phyloP scores from a whole-genome alignment of 2,888 invertebrate genomes.

The Sphaerophoria taeniata region DNA sequence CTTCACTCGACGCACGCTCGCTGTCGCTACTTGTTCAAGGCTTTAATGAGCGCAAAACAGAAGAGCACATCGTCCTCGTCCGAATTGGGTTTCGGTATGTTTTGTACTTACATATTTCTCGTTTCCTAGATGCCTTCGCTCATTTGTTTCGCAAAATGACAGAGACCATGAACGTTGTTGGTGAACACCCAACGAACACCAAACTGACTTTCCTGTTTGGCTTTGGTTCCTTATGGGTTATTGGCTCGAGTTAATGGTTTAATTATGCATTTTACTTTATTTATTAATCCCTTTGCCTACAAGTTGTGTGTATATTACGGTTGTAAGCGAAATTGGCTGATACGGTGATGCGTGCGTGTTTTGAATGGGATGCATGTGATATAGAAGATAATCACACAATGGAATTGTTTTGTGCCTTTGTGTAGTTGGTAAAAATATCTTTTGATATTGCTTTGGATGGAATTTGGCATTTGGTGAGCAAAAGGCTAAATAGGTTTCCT shows the following conservation, averaged over 20 bases:
- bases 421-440: slow-evolving; percentile 19
- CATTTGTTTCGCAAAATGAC: not conserved
- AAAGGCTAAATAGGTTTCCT: not conserved
- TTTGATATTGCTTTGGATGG: slow-evolving; percentile 1
- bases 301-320: not conserved
- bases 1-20: not conserved
- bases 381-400: slow-evolving; percentile 59
- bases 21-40: slow-evolving; percentile 5
- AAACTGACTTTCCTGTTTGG: slow-evolving; percentile 13
- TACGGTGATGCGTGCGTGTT: slow-evolving; percentile 38
- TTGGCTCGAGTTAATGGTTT: slow-evolving; percentile 60
- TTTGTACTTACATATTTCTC: slow-evolving; percentile 15
- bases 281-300: slow-evolving; percentile 54
- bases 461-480: not conserved
- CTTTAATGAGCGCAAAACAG: slow-evolving; percentile 16
- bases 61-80: not conserved
- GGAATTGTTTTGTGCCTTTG: slow-evolving; percentile 61
- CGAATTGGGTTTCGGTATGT: slow-evolving; percentile 24
- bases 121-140: not conserved
- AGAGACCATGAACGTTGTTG: not conserved
- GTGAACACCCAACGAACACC: not conserved
- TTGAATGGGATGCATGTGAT: slow-evolving; percentile 46
- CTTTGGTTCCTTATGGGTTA: slow-evolving; percentile 4
- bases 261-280: slow-evolving; percentile 69
- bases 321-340: slow-evolving; percentile 20